phyloP scores from a whole-genome alignment of 2,797 vertebrate species.

The Lates japonicus region DNA sequence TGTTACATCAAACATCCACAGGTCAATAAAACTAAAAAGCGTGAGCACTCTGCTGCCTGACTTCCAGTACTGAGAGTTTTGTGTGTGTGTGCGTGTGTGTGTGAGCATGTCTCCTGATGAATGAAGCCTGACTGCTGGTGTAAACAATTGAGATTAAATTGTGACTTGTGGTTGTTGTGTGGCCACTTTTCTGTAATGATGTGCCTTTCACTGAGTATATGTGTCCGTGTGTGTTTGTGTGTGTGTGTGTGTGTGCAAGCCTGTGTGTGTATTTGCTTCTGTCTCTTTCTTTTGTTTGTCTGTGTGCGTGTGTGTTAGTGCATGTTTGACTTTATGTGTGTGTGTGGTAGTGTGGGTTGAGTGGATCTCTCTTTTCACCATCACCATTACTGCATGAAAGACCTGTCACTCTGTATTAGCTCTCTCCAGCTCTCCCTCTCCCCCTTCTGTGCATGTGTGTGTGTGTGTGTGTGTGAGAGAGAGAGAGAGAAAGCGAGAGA shows the following conservation, averaged over 20 bases:
- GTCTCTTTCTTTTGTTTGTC: no score
- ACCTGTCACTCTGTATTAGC: constrained; percentile 87
- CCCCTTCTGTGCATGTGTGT: constrained; percentile 36
- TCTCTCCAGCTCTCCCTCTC: constrained; percentile 73
- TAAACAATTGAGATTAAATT: constrained; percentile 67
- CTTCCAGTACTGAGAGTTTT: constrained; percentile 18
- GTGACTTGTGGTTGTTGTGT: constrained; percentile 42
- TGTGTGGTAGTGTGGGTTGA: constrained; percentile 71
- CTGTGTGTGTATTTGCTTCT: not conserved
- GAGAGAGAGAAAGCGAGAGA: constrained; percentile 41
- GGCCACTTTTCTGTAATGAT: constrained; percentile 49
- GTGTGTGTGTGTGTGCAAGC: not conserved
- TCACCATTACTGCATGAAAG: constrained; percentile 89
- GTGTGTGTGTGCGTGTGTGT: constrained; percentile 3
- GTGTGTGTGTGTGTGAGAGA: constrained; percentile 24
- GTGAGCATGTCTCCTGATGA: constrained; percentile 36
- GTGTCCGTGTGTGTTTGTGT: not conserved
- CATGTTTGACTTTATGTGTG: constrained; percentile 17
- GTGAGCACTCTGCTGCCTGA: constrained; percentile 43
- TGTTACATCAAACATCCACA: constrained; percentile 59
- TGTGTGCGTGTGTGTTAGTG: constrained; percentile 13
- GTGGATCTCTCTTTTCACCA: constrained; percentile 87
- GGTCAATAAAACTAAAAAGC: constrained; percentile 62
- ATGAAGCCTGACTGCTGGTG: constrained; percentile 52
- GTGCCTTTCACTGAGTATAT: constrained; percentile 2